Percentiles rank a stretch among this genome's conserved stretches.
phyloP scores from a whole-genome alignment of 2,888 invertebrate genomes.

The Gryllus longicercus region DNA sequence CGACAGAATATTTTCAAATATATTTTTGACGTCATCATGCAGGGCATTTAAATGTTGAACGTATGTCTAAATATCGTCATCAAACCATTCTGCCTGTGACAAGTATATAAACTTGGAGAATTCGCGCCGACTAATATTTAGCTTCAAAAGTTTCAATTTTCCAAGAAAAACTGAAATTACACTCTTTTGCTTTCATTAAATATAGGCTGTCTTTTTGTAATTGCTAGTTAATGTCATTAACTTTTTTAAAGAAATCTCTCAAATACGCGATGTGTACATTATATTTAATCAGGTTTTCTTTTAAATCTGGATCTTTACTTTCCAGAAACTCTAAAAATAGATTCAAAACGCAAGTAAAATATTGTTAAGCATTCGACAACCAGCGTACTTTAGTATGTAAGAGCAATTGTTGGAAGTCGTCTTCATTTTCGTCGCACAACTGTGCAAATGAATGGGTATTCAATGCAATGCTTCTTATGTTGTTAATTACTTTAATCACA shows the following conservation, averaged over 20 bases:
- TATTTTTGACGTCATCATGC: too few relatives aligned
- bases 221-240: background rate
- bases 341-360: background rate
- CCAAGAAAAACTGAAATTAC: background rate
- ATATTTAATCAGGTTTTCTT: too few relatives aligned
- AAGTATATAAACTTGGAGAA: background rate
- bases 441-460: background rate
- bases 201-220: background rate
- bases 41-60: too few relatives aligned
- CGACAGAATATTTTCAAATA: too few relatives aligned
- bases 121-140: background rate
- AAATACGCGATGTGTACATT: background rate
- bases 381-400: constrained; percentile 11
- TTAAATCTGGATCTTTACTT: too few relatives aligned
- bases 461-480: background rate
- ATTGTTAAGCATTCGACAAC: background rate
- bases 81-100: too few relatives aligned
- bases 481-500: background rate
- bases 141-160: background rate
- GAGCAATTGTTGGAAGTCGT: background rate
- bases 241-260: background rate
- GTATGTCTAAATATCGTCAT: too few relatives aligned
- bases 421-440: background rate
- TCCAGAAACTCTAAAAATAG: background rate
- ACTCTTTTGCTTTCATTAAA: background rate